These are phyloP conservation scores for Selenia dentaria DNA, from an alignment of 2,888 invertebrate genomes.

Conservation along the genomic window DNA sequence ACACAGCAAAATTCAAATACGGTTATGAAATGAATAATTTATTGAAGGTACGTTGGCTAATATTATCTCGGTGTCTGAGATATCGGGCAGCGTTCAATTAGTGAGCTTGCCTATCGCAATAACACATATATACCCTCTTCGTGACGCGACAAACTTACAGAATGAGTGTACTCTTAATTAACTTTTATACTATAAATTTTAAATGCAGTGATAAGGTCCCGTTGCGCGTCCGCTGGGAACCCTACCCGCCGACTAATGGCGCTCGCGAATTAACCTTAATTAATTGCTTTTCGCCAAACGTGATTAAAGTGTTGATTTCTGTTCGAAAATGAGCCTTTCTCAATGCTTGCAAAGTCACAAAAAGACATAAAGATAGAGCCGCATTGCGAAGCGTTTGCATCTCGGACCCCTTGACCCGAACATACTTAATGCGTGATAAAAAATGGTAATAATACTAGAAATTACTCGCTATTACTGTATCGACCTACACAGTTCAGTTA, in stretches of 20 bases:
- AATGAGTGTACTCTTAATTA: conserved; percentile 76
- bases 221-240: conserved; percentile 47
- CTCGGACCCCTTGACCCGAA: conserved; percentile 15
- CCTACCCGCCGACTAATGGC: conserved; percentile 56
- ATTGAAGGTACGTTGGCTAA: conserved; percentile 34
- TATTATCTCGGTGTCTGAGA: conserved; percentile 64
- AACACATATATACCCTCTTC: conserved; percentile 61
- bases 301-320: conserved; percentile 26
- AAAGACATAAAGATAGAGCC: conserved; percentile 13
- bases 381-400: conserved; percentile 14
- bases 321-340: conserved; percentile 1
- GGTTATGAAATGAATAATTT: conserved; percentile 24
- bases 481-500: conserved; percentile 38
- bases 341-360: conserved; percentile 2
- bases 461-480: conserved; percentile 34
- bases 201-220: conserved; percentile 76
- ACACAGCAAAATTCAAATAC: conserved; percentile 15
- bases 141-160: conserved; percentile 66
- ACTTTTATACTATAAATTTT: conserved; percentile 77
- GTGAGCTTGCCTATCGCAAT: conserved; percentile 64
- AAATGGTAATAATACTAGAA: conserved; percentile 26
- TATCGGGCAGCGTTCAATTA: conserved; percentile 72
- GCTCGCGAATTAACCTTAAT: conserved; percentile 70
- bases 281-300: conserved; percentile 60
- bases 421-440: conserved; percentile 20